phyloP scores from a whole-genome alignment of 2,888 invertebrate species.

The Apodemia duryi region DNA sequence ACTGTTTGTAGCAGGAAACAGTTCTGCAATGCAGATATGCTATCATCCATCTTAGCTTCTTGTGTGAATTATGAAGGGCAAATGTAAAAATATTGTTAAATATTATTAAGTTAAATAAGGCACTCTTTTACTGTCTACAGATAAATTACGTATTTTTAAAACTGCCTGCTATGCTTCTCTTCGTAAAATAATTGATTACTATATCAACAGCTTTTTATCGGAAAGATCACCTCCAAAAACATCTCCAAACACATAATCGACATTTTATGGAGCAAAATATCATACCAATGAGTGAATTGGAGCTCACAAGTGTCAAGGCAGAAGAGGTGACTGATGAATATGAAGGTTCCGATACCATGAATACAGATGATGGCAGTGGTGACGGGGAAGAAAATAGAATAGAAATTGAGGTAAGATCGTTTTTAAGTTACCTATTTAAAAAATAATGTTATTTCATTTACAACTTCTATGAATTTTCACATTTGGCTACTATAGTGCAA shows the following conservation, averaged over 20 bases:
- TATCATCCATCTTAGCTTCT: too few species aligned
- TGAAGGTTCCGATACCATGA: constrained; percentile 36
- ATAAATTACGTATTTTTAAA: too few species aligned
- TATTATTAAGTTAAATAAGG: too few species aligned
- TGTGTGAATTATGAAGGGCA: too few species aligned
- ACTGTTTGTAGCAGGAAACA: too few species aligned
- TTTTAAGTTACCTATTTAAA: background rate
- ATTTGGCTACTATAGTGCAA: too few species aligned
- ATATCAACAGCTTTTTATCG: constrained; percentile 81
- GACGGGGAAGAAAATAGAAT: constrained; percentile 33
- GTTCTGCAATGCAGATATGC: too few species aligned
- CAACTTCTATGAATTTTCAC: too few species aligned
- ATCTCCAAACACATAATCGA: constrained; percentile 86
- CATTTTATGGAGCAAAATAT: constrained; percentile 45
- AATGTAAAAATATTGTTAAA: too few species aligned
- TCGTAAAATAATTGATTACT: background rate
- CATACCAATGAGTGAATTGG: constrained; percentile 39
- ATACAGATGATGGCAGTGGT: constrained; percentile 32
- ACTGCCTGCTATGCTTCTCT: too few species aligned
- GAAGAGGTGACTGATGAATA: constrained; percentile 45
- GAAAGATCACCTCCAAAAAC: constrained; percentile 89
- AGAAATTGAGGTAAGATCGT: constrained; percentile 12
- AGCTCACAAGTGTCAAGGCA: constrained; percentile 37
- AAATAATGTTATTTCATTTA: background rate
- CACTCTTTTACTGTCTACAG: too few species aligned